phyloP scores from a whole-genome alignment of 2,113 vertebrate genomes.

The Sceloporus undulatus region DNA sequence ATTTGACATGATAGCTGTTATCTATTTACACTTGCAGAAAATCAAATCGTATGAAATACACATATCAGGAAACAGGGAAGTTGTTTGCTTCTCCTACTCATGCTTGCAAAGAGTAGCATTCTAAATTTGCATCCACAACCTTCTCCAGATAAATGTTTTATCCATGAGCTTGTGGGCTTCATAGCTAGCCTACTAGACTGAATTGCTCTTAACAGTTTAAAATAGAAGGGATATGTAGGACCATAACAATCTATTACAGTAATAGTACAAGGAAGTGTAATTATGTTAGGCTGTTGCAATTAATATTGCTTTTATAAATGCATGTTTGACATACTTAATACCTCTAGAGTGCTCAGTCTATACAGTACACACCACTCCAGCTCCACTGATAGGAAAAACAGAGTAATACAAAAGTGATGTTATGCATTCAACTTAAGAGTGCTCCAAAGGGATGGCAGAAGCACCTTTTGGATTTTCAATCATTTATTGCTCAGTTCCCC shows the following conservation, averaged over 20 bases:
- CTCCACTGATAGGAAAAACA: too few species aligned
- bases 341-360: not conserved
- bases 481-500: too few species aligned
- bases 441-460: too few species aligned
- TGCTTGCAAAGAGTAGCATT: not conserved
- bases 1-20: not conserved
- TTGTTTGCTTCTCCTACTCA: not conserved
- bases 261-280: not conserved
- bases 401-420: too few species aligned
- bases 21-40: not conserved
- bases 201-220: conserved; percentile 7
- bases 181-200: not conserved
- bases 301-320: not conserved
- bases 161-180: not conserved
- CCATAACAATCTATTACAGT: not conserved
- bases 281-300: not conserved
- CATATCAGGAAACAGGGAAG: not conserved
- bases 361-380: too few species aligned
- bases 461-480: too few species aligned
- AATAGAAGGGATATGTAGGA: not conserved
- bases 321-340: not conserved
- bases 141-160: conserved; percentile 13
- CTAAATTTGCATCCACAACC: not conserved
- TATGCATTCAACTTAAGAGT: too few species aligned
- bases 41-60: not conserved